These are phyloP conservation scores for Dinomys branickii DNA, from an alignment of 2,113 vertebrate species.

Conservation along the genomic window DNA sequence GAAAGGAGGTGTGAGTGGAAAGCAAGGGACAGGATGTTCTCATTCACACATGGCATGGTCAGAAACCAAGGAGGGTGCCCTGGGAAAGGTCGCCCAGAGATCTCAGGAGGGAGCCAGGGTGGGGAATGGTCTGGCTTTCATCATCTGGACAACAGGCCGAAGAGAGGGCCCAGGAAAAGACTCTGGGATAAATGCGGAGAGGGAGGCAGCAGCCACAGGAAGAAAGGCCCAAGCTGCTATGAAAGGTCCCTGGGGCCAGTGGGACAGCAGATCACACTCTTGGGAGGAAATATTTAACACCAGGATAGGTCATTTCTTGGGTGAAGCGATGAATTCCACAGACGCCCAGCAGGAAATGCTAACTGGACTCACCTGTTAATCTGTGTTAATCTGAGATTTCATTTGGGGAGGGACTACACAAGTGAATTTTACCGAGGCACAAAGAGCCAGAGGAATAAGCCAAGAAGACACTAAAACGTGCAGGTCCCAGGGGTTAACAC, in stretches of 20 bases:
- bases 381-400: background rate
- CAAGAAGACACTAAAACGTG: background rate
- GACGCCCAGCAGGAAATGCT: background rate
- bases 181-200: background rate
- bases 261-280: background rate
- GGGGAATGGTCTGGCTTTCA: background rate
- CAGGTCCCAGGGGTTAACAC: background rate
- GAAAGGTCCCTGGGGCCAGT: background rate
- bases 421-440: background rate
- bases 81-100: background rate
- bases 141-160: background rate
- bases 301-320: background rate
- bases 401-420: no score
- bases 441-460: background rate
- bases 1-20: background rate
- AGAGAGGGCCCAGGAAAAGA: background rate
- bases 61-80: background rate
- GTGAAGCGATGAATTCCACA: background rate
- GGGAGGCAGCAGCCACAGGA: background rate
- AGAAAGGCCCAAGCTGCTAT: background rate
- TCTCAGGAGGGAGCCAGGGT: background rate
- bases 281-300: background rate
- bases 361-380: no score
- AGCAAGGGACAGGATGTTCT: no score
- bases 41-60: background rate